Percentiles rank a stretch among this genome's conserved stretches.
Conservation (phyloP, 2,113 vertebrate species). For the Nothocercus nigrocapillus region DNA sequence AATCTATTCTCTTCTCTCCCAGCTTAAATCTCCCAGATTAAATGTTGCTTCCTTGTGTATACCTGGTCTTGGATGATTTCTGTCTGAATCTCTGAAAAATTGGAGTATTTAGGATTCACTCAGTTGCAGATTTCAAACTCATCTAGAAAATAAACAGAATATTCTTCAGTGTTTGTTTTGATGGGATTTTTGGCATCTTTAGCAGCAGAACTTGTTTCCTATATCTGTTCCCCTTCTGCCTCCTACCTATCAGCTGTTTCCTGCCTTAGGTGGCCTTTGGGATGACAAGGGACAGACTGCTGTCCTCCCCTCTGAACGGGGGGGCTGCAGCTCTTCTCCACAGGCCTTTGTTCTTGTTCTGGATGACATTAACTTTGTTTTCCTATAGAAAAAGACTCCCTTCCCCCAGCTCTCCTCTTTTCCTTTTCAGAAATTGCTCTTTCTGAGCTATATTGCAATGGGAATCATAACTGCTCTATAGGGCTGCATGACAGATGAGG, state of each 20-base stretch:
- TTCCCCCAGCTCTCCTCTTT: not conserved
- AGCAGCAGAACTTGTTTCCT: not conserved
- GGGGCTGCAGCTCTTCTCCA: constrained; percentile 37
- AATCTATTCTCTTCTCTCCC: not conserved
- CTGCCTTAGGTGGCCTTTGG: not conserved
- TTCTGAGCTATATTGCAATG: not conserved
- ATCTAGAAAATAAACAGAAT: not conserved
- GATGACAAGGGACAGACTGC: constrained; percentile 40
- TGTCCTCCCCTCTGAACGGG: constrained; percentile 16
- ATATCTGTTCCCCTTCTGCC: constrained; percentile 9
- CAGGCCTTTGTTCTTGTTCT: constrained; percentile 41
- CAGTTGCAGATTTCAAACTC: not conserved
- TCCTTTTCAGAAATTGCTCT: constrained; percentile 12
- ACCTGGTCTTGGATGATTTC: not conserved
- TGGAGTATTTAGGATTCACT: not conserved
- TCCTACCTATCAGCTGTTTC: constrained; percentile 11
- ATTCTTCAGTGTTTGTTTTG: not conserved
- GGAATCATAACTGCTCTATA: not conserved
- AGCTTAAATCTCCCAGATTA: not conserved
- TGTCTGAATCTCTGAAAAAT: not conserved
- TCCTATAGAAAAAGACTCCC: not conserved
- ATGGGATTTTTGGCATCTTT: not conserved
- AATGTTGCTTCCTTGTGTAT: not conserved
- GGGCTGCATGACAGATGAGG: not conserved
- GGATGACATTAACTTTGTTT: constrained; percentile 9